Conservation (phyloP, 2,797 vertebrate species). For the Nannoperca obscura region DNA sequence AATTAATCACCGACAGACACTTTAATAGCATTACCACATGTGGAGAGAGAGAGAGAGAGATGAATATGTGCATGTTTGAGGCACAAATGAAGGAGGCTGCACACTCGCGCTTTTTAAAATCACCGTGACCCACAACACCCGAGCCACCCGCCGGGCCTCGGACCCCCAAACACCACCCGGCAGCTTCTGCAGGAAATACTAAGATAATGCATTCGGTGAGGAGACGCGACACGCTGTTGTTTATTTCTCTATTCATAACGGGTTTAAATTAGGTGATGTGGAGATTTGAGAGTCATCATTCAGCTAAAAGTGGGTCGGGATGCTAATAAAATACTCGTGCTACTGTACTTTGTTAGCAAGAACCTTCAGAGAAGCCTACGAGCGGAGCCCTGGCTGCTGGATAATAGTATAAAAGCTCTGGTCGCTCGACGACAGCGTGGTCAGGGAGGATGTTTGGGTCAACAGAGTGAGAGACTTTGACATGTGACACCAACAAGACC, state of each 20-base stretch:
- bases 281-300: background rate
- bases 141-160: too few species aligned
- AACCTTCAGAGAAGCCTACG: background rate
- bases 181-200: too few species aligned
- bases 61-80: conserved; percentile 29
- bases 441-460: background rate
- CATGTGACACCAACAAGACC: background rate
- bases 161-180: too few species aligned
- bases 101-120: too few species aligned
- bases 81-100: too few species aligned
- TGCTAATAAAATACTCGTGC: background rate
- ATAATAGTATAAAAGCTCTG: too few species aligned
- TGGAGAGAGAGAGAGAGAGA: conserved; percentile 8
- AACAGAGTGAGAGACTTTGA: background rate
- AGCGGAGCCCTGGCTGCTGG: too few species aligned
- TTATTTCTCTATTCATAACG: conserved; percentile 16
- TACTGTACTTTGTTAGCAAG: background rate
- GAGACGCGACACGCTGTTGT: background rate
- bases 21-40: conserved; percentile 61
- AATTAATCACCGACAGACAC: conserved; percentile 49
- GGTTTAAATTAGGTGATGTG: background rate
- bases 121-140: too few species aligned
- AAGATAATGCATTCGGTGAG: too few species aligned
- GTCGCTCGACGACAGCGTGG: too few species aligned
- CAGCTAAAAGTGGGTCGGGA: background rate